A percentile compares a stretch with the other conserved stretches of the same genome.
phyloP scores from a whole-genome alignment of 2,888 invertebrate genomes.

The Mystacides longicornis region DNA sequence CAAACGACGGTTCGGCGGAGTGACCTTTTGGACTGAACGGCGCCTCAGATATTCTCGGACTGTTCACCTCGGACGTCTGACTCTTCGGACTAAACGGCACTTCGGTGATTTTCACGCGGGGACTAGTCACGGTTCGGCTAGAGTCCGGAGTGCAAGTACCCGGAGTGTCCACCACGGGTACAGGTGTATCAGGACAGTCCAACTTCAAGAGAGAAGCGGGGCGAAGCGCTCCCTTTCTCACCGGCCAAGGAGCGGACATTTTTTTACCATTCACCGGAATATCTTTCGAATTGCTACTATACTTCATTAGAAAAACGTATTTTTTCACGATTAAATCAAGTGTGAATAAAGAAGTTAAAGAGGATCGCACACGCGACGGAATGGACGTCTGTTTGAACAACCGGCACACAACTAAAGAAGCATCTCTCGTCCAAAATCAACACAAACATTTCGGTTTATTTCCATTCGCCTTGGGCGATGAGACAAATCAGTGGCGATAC shows the following conservation, averaged over 20 bases:
- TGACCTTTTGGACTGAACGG: conserved; percentile 14
- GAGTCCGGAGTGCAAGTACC: conserved; percentile 6
- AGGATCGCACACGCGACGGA: not conserved
- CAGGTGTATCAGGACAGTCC: conserved; percentile 32
- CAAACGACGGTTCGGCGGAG: conserved; percentile 17
- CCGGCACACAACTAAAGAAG: not conserved
- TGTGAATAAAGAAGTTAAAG: not conserved
- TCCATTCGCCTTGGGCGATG: conserved; percentile 10
- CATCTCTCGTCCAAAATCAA: not conserved
- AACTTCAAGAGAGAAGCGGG: conserved; percentile 10
- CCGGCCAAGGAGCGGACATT: conserved; percentile 59
- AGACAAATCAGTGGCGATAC: not conserved
- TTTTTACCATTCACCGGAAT: conserved; percentile 1
- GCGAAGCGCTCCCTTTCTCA: conserved; percentile 52
- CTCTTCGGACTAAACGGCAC: conserved; percentile 28
- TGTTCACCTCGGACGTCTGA: conserved; percentile 7
- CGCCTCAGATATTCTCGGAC: conserved; percentile 1
- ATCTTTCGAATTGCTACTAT: not conserved
- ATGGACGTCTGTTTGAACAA: not conserved
- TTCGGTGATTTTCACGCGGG: conserved; percentile 28
- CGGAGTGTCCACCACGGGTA: conserved; percentile 32
- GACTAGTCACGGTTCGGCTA: conserved; percentile 30
- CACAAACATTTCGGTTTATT: conserved; percentile 13
- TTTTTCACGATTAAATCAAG: no score
- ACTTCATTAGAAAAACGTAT: not conserved